Evolutionary conservation across 2,888 invertebrate species (phyloP), one percentile per base, ranked within the genome.

Genomic region (Copidosoma aretas): DNA sequence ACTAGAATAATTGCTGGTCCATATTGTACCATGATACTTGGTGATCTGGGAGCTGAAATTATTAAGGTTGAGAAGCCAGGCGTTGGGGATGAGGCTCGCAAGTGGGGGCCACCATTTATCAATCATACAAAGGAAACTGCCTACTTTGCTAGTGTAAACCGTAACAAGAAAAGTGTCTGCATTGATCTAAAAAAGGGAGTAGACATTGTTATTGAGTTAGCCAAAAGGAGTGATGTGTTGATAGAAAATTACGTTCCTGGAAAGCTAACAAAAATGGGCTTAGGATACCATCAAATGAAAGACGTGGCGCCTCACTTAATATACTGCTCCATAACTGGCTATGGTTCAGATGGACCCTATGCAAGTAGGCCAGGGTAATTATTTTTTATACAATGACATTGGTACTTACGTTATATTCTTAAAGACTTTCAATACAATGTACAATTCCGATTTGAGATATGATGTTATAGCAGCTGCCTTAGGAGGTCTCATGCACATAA

Each of bases 221-320:
- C 91, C 0, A 84, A 84, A 59, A 89, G 91, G 78, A 91, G 92
- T 80, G 98, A 98, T 86, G 90, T 98, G 10, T 80, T 98, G 1
- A 88, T 98, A 1, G 98, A 98, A 83, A 98, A 98, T 84, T 98
- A 92, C 84, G 86, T 98, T 0, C 97, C 98, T 0, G 97, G 97
- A 0, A 95, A 95, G 78, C 84, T 98, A 75, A 88, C 89, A 17
- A 83, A 88, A 67, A 85, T 93, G 70, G 90, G 90, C 1, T 84
- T 98, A 64, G 95, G 93, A n/a, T 98, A 94, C 81, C 86, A 91
- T 15, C 86, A 89, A 49, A 80, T 98, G 41, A 88, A 87, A 59
- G 78, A 84, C 60, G 77, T 92, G 2, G 91, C 93, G 54, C 94
- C 96, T 0, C 87, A 88, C 64, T 86, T 98, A 21, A 90, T 98